These are phyloP conservation scores for Elaphurus davidianus DNA, from an alignment of 2,113 vertebrate genomes.

Conservation along the genomic window DNA sequence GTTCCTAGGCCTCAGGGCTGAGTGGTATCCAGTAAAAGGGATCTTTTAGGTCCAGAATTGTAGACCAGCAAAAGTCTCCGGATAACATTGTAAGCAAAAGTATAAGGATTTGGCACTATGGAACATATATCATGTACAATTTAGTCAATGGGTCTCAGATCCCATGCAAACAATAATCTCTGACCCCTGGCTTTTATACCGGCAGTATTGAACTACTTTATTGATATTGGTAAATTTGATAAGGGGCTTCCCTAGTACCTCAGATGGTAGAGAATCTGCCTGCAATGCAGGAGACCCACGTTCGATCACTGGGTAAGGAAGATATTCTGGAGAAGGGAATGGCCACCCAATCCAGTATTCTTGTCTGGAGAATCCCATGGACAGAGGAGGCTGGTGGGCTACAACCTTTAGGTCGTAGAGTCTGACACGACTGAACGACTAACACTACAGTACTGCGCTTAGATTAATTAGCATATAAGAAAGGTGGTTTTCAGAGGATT, in stretches of 20 bases:
- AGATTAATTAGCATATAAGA: neutral
- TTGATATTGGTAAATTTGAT: neutral
- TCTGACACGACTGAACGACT: neutral
- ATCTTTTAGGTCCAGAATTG: neutral
- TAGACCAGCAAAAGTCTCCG: neutral
- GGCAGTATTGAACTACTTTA: neutral
- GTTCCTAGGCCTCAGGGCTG: neutral
- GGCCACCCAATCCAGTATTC: neutral
- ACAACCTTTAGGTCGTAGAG: neutral
- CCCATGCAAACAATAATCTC: neutral
- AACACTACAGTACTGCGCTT: neutral
- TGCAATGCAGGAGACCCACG: neutral
- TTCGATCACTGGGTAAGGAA: neutral
- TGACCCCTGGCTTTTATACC: neutral
- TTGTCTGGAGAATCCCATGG: neutral
- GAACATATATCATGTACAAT: fast-evolving
- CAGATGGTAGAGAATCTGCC: neutral
- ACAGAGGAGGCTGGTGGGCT: neutral
- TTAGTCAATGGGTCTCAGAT: neutral
- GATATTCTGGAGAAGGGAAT: neutral
- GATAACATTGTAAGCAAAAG: neutral
- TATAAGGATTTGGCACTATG: neutral
- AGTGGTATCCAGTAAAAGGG: neutral
- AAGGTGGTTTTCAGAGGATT: neutral
- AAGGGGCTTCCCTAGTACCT: neutral